Conservation (phyloP, 1,140 invertebrate species). For the Drosophila ambigua region DNA sequence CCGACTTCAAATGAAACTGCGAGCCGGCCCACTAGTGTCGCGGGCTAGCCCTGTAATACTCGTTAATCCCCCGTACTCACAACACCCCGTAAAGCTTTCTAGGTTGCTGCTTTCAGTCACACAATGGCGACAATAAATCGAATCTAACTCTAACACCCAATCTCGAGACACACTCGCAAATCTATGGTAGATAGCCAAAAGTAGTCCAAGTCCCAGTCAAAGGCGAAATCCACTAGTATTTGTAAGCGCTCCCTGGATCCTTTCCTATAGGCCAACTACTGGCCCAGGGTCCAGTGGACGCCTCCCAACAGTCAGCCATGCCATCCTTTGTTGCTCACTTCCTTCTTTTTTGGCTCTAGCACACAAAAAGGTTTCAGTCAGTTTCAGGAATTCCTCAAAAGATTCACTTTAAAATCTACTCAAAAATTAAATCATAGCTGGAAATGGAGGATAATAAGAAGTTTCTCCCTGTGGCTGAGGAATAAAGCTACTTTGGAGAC, state of each 20-base stretch:
- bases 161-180: slow-evolving; percentile 78
- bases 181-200: slow-evolving; percentile 74
- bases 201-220: slow-evolving; percentile 28
- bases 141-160: slow-evolving; percentile 48
- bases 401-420: too few species aligned
- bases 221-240: slow-evolving; percentile 27
- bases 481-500: too few species aligned
- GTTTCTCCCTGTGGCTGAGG: too few species aligned
- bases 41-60: slow-evolving; percentile 29
- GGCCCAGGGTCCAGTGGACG: slow-evolving; percentile 1
- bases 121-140: slow-evolving; percentile 76
- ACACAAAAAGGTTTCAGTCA: too few species aligned
- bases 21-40: slow-evolving; percentile 66
- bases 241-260: slow-evolving; percentile 41
- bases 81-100: slow-evolving; percentile 51
- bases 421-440: too few species aligned
- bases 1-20: slow-evolving; percentile 83
- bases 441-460: too few species aligned
- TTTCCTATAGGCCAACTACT: slow-evolving; percentile 25
- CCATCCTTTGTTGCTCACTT: background rate
- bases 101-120: slow-evolving; percentile 72
- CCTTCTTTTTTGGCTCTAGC: background rate
- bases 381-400: too few species aligned
- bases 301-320: slow-evolving; percentile 26
- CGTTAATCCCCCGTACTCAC: slow-evolving; percentile 26